Evolutionary conservation across 2,797 vertebrate species (phyloP).

Genomic region (Pantherophis alleghaniensis): DNA sequence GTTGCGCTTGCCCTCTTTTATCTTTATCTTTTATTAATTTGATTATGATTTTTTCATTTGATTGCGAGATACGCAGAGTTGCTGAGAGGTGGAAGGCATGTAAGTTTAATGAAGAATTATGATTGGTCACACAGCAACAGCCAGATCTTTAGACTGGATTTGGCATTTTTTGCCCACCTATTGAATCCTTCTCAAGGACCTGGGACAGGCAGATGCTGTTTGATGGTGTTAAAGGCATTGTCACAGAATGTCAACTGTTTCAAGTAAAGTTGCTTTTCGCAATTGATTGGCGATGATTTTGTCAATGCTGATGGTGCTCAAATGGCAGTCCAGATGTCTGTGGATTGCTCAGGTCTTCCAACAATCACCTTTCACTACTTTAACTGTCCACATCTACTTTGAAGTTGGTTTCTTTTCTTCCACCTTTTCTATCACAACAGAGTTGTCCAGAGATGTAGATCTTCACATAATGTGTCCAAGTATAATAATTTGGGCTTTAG

Average conservation of each 20-base stretch:
- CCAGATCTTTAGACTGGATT: not conserved
- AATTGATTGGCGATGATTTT: not conserved
- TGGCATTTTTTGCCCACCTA: not conserved
- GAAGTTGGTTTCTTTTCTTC: not conserved
- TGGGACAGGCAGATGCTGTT: not conserved
- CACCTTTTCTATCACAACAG: not conserved
- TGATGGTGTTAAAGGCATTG: not conserved
- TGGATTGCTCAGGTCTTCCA: not conserved
- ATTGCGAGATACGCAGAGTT: not conserved
- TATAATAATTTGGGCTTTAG: not conserved
- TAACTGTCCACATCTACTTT: not conserved
- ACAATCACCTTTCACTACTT: not conserved
- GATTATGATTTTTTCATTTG: not conserved
- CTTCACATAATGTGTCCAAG: not conserved
- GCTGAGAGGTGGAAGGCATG: not conserved
- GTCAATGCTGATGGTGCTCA: not conserved
- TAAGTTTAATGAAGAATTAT: not conserved
- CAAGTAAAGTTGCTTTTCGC: not conserved
- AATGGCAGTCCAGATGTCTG: not conserved
- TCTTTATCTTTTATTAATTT: not conserved
- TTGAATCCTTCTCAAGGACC: not conserved
- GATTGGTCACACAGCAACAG: not conserved
- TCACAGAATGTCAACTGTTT: not conserved
- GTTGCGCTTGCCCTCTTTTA: not conserved
- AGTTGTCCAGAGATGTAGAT: not conserved